phyloP scores from a whole-genome alignment of 2,113 vertebrate genomes.

The Acanthisitta chloris region DNA sequence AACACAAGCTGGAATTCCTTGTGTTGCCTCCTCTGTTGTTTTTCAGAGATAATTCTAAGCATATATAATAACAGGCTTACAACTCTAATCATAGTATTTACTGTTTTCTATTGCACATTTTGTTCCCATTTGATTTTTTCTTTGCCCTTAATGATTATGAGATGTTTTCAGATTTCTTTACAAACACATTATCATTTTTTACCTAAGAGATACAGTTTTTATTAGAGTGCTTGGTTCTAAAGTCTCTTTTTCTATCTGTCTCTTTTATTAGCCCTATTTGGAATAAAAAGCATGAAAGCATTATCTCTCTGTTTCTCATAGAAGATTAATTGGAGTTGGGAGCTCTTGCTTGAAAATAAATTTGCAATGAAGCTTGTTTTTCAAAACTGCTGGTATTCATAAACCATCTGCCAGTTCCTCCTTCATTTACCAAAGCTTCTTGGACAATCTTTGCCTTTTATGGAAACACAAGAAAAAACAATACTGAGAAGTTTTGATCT shows the following conservation, averaged over 20 bases:
- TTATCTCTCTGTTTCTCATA: neutral
- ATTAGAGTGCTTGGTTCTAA: neutral
- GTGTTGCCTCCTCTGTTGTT: neutral
- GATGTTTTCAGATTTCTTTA: neutral
- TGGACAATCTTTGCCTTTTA: conserved; percentile 3
- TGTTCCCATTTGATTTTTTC: neutral
- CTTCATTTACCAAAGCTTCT: neutral
- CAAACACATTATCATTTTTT: neutral
- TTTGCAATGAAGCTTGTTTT: conserved; percentile 29
- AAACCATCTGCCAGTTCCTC: conserved; percentile 41
- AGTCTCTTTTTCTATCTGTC: neutral
- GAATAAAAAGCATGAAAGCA: neutral
- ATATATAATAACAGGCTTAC: neutral
- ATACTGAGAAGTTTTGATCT: neutral
- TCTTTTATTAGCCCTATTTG: neutral
- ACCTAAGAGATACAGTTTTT: neutral
- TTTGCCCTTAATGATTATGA: neutral
- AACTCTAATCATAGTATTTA: neutral
- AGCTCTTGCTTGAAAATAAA: conserved; percentile 36
- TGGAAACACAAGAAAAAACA: neutral
- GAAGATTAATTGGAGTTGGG: conserved; percentile 13
- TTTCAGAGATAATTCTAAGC: neutral
- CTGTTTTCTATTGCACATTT: neutral
- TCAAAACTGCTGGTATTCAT: conserved; percentile 18
- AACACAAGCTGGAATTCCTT: neutral